Evolutionary conservation across 2,797 vertebrate species (phyloP).

Genomic region (Karalla daura): DNA sequence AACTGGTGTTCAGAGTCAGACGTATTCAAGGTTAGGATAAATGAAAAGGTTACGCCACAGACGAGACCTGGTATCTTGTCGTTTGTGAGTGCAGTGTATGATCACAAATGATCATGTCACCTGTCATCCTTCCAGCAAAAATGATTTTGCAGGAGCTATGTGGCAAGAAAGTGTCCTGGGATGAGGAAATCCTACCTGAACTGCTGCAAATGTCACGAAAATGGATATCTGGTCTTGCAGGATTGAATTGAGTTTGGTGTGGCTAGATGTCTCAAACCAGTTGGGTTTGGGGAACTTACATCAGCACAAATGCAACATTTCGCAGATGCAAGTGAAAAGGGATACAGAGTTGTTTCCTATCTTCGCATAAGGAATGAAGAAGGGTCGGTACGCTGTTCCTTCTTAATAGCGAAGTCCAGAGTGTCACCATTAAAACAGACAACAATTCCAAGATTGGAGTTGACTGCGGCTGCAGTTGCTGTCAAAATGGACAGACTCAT

Average conservation of each 20-base stretch:
- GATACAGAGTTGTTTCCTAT: constrained; percentile 3
- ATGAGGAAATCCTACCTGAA: background rate
- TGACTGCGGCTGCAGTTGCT: background rate
- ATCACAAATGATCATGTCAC: no score
- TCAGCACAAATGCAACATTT: background rate
- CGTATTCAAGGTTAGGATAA: no score
- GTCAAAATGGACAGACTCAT: background rate
- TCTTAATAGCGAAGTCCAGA: background rate
- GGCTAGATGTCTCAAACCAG: background rate
- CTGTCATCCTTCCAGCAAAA: background rate
- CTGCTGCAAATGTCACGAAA: background rate
- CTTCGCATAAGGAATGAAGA: background rate
- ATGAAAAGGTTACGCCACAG: no score
- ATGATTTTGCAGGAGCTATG: background rate
- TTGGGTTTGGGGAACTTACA: background rate
- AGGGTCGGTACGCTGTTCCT: background rate
- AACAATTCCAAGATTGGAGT: background rate
- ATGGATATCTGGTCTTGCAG: background rate
- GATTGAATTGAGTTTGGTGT: background rate
- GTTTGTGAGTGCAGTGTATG: no score
- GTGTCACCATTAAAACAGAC: background rate
- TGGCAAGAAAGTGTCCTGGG: background rate
- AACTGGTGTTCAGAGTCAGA: no score
- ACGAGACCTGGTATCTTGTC: no score
- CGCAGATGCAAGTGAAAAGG: background rate